Evolutionary conservation across 2,113 vertebrate genomes (phyloP), one percentile per base, ranked within the genome.

Genomic region (Hippocampus comes): DNA sequence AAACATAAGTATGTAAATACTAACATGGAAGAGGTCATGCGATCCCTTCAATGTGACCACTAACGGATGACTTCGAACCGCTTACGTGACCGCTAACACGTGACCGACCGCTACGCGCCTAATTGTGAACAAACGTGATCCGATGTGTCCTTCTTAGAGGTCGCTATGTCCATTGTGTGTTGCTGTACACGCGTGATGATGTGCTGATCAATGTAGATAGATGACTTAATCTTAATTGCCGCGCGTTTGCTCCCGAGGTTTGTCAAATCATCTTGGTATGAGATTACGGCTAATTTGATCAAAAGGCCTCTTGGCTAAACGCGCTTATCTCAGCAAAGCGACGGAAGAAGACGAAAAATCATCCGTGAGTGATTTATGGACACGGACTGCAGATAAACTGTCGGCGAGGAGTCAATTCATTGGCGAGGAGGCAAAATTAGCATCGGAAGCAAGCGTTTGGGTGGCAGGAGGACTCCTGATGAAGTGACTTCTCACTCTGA

Each of bases 351-450:
- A 14, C 17, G 18, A 14, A 51, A 27, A 42, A 59, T 46, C 57
- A 72, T 66, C 17, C 12, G n/a, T 84, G 85, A 86, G 30, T 85
- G 85, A 87, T 90, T 87, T 82, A 87, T 88, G 55, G 77, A 30
- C 61, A 75, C 64, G 65, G 78, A 71, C 48, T 78, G 80, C 76
- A 78, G 79, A 66, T 77, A 60, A 76, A 80, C 70, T 79, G 7
- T 9, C 7, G n/a, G 6, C 43, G 2, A n/a, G 12, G n/a, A 66
- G 63, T 46, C 63, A 25, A 66, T 66, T 73, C 48, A 75, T 48
- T 41, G 69, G 49, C 34, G 72, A 49, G 46, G 71, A 69, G 7
- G 49, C 57, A 60, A 55, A 67, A 88, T 82, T 82, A 56, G 74
- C 78, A 87, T 87, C 79, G 83, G 76, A 76, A 46, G 63, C 63